These are phyloP conservation scores for Melanerpes aurifrons DNA, from an alignment of 2,113 vertebrate species.

Conservation along the genomic window DNA sequence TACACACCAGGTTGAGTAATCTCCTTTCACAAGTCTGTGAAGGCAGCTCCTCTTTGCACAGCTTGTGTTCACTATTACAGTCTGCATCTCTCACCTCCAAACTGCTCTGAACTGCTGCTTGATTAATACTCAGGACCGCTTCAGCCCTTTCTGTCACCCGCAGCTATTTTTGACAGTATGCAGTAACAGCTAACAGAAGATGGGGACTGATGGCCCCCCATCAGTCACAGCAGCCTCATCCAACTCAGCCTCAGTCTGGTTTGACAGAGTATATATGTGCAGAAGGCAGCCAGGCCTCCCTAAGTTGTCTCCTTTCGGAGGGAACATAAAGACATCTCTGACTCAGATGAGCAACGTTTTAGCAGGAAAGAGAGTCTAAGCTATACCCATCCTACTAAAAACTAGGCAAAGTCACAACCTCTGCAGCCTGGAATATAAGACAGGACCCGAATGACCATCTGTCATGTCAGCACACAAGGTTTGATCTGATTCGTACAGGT, in stretches of 20 bases:
- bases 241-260: conserved; percentile 3
- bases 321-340: background rate
- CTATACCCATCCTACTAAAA: background rate
- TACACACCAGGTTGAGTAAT: background rate
- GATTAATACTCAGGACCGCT: background rate
- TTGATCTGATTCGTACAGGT: background rate
- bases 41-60: background rate
- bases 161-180: background rate
- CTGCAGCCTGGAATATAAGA: background rate
- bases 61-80: background rate
- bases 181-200: conserved; percentile 1
- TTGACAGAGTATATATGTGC: conserved; percentile 35
- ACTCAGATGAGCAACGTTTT: background rate
- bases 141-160: background rate
- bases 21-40: background rate
- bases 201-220: conserved; percentile 20
- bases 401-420: background rate
- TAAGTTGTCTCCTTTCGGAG: background rate
- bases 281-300: conserved; percentile 36
- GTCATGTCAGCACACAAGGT: background rate
- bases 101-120: background rate
- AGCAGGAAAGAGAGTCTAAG: background rate
- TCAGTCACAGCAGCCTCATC: background rate
- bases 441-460: background rate
- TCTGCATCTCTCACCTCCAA: background rate